Percentiles rank a stretch among this genome's conserved stretches.
Evolutionary conservation across 1,140 invertebrate genomes (phyloP).

Genomic region (Conus ventricosus): DNA sequence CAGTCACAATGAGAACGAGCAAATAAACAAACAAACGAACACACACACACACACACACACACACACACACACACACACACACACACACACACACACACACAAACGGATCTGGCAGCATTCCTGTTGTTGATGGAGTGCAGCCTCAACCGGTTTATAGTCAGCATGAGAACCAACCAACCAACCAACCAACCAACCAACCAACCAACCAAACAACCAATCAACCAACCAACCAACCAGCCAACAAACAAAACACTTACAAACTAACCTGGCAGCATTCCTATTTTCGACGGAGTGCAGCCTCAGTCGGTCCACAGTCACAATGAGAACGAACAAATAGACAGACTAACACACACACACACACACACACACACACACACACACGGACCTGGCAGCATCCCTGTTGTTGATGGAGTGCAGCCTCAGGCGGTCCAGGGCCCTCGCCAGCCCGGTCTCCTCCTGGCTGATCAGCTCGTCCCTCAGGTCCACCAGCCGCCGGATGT

Average conservation of each 20-base stretch:
- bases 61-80: background rate
- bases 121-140: constrained; percentile 49
- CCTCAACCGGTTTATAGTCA: constrained; percentile 49
- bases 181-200: too few relatives aligned
- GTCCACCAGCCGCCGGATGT: constrained; percentile 60
- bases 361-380: background rate
- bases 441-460: constrained; percentile 63
- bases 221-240: too few relatives aligned
- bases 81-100: background rate
- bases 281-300: too few relatives aligned
- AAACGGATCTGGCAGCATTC: constrained; percentile 8
- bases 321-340: background rate
- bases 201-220: too few relatives aligned
- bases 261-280: too few relatives aligned
- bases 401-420: constrained; percentile 50
- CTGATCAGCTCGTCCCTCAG: constrained; percentile 61
- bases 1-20: too few relatives aligned
- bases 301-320: too few relatives aligned
- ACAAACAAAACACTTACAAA: too few relatives aligned
- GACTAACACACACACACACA: background rate
- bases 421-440: constrained; percentile 64
- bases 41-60: background rate
- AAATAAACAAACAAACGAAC: too few relatives aligned
- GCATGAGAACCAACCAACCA: too few relatives aligned
- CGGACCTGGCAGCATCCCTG: constrained; percentile 21